These are phyloP conservation scores for Ploceus nigricollis DNA, from an alignment of 2,113 vertebrate species.

Conservation along the genomic window DNA sequence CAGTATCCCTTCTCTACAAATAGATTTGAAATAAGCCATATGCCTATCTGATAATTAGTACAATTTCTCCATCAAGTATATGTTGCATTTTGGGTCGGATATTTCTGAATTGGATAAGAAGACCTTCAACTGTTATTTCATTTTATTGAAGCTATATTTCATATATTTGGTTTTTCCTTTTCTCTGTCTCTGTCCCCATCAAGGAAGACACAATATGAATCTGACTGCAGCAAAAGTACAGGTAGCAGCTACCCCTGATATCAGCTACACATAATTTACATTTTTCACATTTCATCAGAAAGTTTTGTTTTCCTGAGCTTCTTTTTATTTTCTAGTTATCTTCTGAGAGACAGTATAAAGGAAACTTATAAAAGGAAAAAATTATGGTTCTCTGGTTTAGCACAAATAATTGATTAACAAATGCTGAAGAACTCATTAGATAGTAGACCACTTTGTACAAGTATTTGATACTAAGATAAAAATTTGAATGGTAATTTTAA, in stretches of 20 bases:
- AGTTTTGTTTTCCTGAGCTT: neutral
- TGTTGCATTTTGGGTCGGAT: neutral
- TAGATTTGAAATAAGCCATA: constrained; percentile 1
- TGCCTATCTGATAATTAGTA: neutral
- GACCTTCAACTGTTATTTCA: neutral
- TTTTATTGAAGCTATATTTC: neutral
- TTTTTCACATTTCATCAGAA: neutral
- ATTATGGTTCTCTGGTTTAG: neutral
- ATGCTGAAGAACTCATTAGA: neutral
- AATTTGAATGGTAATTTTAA: neutral
- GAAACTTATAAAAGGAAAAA: neutral
- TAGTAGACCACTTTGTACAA: neutral
- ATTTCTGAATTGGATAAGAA: neutral
- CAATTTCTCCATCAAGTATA: neutral
- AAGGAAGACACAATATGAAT: neutral
- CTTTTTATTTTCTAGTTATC: neutral
- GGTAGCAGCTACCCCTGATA: neutral
- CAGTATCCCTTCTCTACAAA: neutral
- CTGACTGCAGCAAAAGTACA: neutral
- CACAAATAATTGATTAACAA: neutral
- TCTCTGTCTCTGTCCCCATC: neutral
- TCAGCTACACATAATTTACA: neutral
- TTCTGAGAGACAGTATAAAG: neutral
- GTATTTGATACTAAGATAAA: neutral
- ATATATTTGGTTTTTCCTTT: neutral